Base-by-base conservation (phyloP, 2,797 vertebrate species). In the Danio jaintianensis region DNA sequence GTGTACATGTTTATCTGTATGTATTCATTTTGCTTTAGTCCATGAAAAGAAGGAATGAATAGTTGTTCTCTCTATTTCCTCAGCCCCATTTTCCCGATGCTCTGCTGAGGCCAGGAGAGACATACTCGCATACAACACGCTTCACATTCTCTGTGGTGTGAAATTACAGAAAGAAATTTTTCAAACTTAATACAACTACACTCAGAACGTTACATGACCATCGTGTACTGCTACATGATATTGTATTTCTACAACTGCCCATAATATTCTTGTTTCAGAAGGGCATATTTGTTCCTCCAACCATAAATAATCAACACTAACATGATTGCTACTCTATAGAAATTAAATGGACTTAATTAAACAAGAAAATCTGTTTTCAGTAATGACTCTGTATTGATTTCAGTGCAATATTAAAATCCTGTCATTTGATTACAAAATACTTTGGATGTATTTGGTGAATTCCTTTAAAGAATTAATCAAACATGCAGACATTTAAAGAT, bases 51-150 rank as follows among this genome's bases (percentile, higher is more conserved):
- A 50, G 15, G 9, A 1, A 68, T 47, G 13, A 64, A 72, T 16
- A 15, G 12, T 29, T 50, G 16, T 42, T 55, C 10, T 83, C 2
- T 83, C n/a, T 85, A 8, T 85, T 2, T 80, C 0, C 63, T 8
- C 86, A 98, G 97, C 80, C 90, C 36, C 87, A 93, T 13, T 98
- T 98, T 86, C 96, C 97, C n/a, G 83, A 88, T 1, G 82, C 85
- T 64, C 87, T 98, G 7, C 93, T 99, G 73, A 89, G 15, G 58
- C 94, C 97, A 0, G 95, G 92, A 0, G 92, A 97, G 50, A 90
- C 95, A 9, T 98, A 98, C 82, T 83, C 88, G 12, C 96, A 97
- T 16, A 93, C 93, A 76, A 98, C 97, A 0, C 91, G 89, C 87
- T 93, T 95, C 29, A 91, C 88, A 58, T 98, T 99, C 86, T 93